Evolutionary conservation across 2,113 vertebrate genomes (phyloP).

Genomic region (Mesocricetus auratus): DNA sequence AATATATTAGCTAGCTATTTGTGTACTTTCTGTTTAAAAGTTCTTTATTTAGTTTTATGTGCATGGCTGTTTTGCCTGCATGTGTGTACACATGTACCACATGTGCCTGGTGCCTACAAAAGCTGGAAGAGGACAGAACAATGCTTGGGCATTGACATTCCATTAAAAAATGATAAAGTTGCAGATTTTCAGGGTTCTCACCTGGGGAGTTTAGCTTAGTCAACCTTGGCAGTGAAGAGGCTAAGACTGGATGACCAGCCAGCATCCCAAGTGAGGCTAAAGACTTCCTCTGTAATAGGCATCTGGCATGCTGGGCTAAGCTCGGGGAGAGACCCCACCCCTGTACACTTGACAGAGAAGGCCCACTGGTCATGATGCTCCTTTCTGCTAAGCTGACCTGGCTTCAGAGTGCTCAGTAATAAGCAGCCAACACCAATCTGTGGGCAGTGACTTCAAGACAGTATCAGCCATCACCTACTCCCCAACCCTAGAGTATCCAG

Average conservation of each 20-base stretch:
- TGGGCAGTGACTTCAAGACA: not conserved
- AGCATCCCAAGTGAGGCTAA: not conserved
- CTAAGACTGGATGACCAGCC: not conserved
- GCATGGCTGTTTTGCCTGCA: no score
- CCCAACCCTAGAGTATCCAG: not conserved
- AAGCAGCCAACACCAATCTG: not conserved
- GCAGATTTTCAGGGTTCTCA: not conserved
- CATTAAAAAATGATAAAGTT: not conserved
- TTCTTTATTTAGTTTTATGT: no score
- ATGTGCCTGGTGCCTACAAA: no score
- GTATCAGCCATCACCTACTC: not conserved
- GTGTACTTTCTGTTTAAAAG: no score
- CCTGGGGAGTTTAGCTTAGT: not conserved
- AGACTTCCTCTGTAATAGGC: accelerated
- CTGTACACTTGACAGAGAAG: accelerated
- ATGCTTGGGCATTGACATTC: not conserved
- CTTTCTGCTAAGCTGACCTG: not conserved
- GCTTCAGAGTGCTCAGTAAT: not conserved
- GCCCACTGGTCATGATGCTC: not conserved
- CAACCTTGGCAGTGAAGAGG: not conserved
- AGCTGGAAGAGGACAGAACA: no score
- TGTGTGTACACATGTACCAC: no score
- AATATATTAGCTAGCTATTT: no score
- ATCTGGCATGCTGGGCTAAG: accelerated
- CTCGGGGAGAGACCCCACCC: accelerated